Base-by-base conservation (phyloP, 2,797 vertebrate genomes). In the Tolypeutes matacus region DNA sequence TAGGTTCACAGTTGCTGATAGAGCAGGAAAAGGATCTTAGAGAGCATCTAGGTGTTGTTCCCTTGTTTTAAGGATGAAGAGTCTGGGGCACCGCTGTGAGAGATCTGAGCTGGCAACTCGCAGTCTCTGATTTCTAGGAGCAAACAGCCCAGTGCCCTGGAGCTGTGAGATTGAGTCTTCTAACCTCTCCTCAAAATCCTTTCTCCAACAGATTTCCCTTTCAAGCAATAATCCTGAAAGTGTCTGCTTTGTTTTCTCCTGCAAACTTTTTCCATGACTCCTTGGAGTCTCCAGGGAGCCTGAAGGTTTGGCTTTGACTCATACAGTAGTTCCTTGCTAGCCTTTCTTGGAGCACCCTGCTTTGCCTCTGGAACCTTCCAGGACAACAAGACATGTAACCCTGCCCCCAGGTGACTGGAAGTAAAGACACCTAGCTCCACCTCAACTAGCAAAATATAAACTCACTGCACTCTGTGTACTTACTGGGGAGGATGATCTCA, bases 1-100 rank as follows among this genome's bases (percentile, higher is more conserved):
- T 10, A 88, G 86, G 81, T 89, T 93, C 39, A 85, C 31, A 53
- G 14, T 21, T 91, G n/a, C 58, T 88, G 21, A 84, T 77, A 82
- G n/a, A 95, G 17, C 27, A 92, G 31, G 20, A 86, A 86, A 96
- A 42, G 87, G 18, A 83, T 56, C 11, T 21, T 39, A 83, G 46
- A 81, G 13, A 72, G 92, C 51, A 49, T 23, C 0, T 78, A 82
- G 82, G 2, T 94, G n/a, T 23, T 82, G 1, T 39, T 75, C 15
- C 62, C 11, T 65, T 72, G 13, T 87, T 95, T 96, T 82, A 87
- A 84, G 27, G 36, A 58, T 62, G 64, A 94, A 96, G 69, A 90
- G 9, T 46, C 56, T 92, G 51, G 29, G 77, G 25, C 73, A 87
- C 64, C 88, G 31, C 15, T 77, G n/a, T 89, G 46, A 73, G 64